phyloP scores from a whole-genome alignment of 2,797 vertebrate genomes.

The Lepus oiostolus region DNA sequence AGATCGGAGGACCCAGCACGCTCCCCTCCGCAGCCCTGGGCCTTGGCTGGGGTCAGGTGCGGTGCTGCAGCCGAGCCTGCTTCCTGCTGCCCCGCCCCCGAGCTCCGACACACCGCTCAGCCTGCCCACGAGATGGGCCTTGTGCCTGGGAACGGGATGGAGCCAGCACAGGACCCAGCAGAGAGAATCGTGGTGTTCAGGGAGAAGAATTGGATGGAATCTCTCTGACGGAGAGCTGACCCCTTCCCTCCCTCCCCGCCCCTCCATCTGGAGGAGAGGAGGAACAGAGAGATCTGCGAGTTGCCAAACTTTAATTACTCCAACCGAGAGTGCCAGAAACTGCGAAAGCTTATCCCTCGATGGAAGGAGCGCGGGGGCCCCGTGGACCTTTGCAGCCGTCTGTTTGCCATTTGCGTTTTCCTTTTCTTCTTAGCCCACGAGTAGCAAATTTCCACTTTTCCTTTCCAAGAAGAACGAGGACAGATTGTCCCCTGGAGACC shows the following conservation, averaged over 20 bases:
- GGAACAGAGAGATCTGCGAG: slow-evolving; percentile 49
- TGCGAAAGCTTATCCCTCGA: slow-evolving; percentile 65
- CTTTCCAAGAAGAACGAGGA: slow-evolving; percentile 66
- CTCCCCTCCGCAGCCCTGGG: not conserved
- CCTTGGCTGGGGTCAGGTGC: not conserved
- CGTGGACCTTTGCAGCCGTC: not conserved
- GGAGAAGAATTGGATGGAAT: not conserved
- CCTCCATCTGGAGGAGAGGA: slow-evolving; percentile 70
- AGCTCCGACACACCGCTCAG: not conserved
- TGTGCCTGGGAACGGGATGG: slow-evolving; percentile 39
- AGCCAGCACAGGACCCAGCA: slow-evolving; percentile 16
- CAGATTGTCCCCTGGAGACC: slow-evolving; percentile 54
- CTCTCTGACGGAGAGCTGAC: slow-evolving; percentile 32
- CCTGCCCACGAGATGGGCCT: slow-evolving; percentile 43
- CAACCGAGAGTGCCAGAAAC: slow-evolving; percentile 66
- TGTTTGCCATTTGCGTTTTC: slow-evolving; percentile 58
- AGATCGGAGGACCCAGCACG: not conserved
- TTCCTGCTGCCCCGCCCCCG: not conserved
- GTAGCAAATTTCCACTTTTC: slow-evolving; percentile 65
- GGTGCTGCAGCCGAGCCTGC: not conserved
- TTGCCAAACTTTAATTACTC: slow-evolving; percentile 73
- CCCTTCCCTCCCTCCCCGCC: slow-evolving; percentile 52
- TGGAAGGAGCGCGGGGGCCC: slow-evolving; percentile 60
- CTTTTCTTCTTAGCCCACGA: slow-evolving; percentile 41
- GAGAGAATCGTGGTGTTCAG: slow-evolving; percentile 10